Base-by-base conservation (phyloP, 2,888 invertebrate species). In the Agrochola litura region DNA sequence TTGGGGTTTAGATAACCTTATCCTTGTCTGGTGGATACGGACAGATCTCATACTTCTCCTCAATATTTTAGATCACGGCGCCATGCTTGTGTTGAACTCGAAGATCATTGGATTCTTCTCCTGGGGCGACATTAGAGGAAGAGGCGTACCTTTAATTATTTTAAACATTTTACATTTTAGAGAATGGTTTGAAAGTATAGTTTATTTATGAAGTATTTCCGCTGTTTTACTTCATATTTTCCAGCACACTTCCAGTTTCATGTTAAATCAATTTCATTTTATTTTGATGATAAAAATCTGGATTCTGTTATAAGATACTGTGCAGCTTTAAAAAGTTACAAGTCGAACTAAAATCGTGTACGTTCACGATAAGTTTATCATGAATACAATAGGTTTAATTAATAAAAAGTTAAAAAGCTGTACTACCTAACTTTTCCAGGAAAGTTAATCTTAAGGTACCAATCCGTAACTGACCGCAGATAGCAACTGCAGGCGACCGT, bases 121-220 rank as follows among this genome's bases (percentile, higher is more conserved):
- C 3, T 95, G 95, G 95, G 95, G 95, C 1, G 94, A 95, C 68
- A 88, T 87, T 69, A 78, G 77, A 56, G 89, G 90, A 69, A 89
- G 81, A 72, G 87, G 86, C 12, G 84, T 91, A 1, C 94, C 95
- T 1, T 90, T 92, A 58, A 89, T 95, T 37, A 89, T 93, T 64
- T 78, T 94, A 66, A 89, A 92, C 64, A 69, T 95, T 68, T 77
- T 88, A 37, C 83, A 90, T 70, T 95, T 91, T 81, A 88, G 86
- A 75, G 85, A 89, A 56, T 95, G 95, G 95, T 82, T 94, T 73
- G 88, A 92, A 78, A 87, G 89, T 81, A 89, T 92, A 65, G 82
- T 89, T 54, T 79, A 77, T 9, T 73, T 75, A 14, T 77, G 37
- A 85, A 66, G 12, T 70, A 49, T 74, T 68, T 79, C 60, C 64